Evolutionary conservation across 2,113 vertebrate species (phyloP).

Genomic region (Hiodon tergisus): DNA sequence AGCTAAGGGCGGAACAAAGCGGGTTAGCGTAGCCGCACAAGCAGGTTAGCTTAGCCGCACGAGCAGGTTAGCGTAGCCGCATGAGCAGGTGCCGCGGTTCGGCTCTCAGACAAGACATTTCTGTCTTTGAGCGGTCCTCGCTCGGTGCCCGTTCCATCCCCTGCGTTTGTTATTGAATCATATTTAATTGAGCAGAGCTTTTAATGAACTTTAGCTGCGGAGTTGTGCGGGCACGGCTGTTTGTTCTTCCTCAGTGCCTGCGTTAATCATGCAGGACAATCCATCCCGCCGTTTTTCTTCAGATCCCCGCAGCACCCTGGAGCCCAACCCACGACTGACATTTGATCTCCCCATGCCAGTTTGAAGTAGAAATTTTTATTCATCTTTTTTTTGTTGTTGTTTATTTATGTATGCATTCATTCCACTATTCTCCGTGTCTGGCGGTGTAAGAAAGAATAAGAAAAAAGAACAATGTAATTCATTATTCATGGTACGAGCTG

Average conservation of each 20-base stretch:
- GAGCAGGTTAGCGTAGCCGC: no score
- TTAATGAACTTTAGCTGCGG: neutral
- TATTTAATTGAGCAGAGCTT: neutral
- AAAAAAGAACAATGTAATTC: conserved; percentile 30
- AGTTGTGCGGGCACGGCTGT: neutral
- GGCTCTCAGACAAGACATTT: no score
- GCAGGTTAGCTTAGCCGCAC: no score
- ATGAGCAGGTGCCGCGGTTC: no score
- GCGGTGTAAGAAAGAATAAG: neutral
- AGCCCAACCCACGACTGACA: conserved; percentile 35
- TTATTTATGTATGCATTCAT: conserved; percentile 32
- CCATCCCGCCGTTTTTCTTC: neutral
- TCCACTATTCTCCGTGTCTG: neutral
- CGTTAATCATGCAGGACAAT: neutral
- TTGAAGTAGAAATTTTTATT: conserved; percentile 40
- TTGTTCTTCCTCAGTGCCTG: neutral
- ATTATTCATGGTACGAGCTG: conserved; percentile 43
- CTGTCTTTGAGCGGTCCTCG: no score
- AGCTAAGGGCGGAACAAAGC: no score
- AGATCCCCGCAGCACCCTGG: neutral
- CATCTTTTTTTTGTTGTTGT: conserved; percentile 36
- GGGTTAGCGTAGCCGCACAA: no score
- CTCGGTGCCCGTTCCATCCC: neutral
- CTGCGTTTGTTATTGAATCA: neutral
- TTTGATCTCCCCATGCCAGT: conserved; percentile 17